A percentile compares a stretch with the other conserved stretches of the same genome.
phyloP scores from a whole-genome alignment of 1,140 invertebrate species.

The Phocides pigmalion region DNA sequence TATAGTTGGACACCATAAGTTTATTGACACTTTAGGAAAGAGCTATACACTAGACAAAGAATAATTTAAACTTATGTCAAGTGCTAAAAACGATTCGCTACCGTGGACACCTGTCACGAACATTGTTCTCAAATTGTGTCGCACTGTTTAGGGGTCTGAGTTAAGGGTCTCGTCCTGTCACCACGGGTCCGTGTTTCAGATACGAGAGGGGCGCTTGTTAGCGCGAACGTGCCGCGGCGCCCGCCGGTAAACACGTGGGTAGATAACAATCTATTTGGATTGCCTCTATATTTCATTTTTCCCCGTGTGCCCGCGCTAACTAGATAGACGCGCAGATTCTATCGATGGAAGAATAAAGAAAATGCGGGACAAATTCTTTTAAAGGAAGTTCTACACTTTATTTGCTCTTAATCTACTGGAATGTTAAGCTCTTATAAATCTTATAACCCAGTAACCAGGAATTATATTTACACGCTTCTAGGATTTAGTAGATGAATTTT shows the following conservation, averaged over 20 bases:
- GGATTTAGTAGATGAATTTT: too few relatives aligned
- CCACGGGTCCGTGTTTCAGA: slow-evolving; percentile 55
- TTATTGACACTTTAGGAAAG: too few relatives aligned
- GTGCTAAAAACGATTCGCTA: slow-evolving; percentile 38
- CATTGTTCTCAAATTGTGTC: slow-evolving; percentile 60
- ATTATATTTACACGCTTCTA: too few relatives aligned
- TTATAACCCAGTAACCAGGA: too few relatives aligned
- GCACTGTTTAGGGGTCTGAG: slow-evolving; percentile 51
- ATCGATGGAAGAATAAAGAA: slow-evolving; percentile 57
- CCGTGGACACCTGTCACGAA: slow-evolving; percentile 67
- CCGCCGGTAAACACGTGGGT: slow-evolving; percentile 82
- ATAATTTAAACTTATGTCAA: neutral
- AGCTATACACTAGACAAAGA: too few relatives aligned
- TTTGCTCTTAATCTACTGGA: too few relatives aligned
- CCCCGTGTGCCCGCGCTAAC: slow-evolving; percentile 76
- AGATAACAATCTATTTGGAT: slow-evolving; percentile 84
- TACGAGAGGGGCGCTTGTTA: slow-evolving; percentile 70
- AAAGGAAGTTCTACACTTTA: slow-evolving; percentile 34
- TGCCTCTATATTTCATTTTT: slow-evolving; percentile 84
- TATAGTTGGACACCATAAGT: neutral
- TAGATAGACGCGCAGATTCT: slow-evolving; percentile 68
- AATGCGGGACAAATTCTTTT: slow-evolving; percentile 73
- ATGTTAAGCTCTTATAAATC: too few relatives aligned
- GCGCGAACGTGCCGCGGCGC: slow-evolving; percentile 76
- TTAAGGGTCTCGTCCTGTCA: slow-evolving; percentile 63